Percentiles rank a stretch among this genome's conserved stretches.
These are phyloP conservation scores for Alcis repandata DNA, from an alignment of 2,888 invertebrate species.

Conservation along the genomic window DNA sequence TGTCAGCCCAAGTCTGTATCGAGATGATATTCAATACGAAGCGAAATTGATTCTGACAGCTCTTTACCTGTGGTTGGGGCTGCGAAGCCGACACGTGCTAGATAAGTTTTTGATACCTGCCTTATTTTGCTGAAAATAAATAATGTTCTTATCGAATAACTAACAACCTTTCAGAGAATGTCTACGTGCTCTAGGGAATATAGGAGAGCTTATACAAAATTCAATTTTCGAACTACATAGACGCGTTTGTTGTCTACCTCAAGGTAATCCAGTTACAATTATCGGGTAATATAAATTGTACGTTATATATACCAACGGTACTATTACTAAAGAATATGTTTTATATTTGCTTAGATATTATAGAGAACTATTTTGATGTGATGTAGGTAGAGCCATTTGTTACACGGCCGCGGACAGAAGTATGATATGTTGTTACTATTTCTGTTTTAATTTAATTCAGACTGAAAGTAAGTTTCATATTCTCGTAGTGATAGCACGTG, in stretches of 20 bases:
- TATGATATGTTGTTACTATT: slow-evolving; percentile 51
- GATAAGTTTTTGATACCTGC: slow-evolving; percentile 21
- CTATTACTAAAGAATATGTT: slow-evolving; percentile 7
- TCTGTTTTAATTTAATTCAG: slow-evolving; percentile 55
- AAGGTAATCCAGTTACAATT: neutral
- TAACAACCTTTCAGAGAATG: slow-evolving; percentile 2
- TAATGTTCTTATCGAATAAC: slow-evolving; percentile 11
- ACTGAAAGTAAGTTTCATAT: slow-evolving; percentile 53
- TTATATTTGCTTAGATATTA: slow-evolving; percentile 9
- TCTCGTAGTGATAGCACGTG: slow-evolving; percentile 56
- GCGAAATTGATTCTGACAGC: slow-evolving; percentile 41
- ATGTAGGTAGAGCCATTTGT: slow-evolving; percentile 39
- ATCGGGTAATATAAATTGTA: neutral
- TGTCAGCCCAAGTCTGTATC: slow-evolving; percentile 35
- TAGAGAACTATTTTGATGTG: slow-evolving; percentile 29
- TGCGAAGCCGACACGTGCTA: slow-evolving; percentile 24
- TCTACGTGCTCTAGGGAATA: slow-evolving; percentile 18
- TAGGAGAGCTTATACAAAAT: slow-evolving; percentile 8
- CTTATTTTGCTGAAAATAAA: slow-evolving; percentile 19
- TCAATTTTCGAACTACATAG: slow-evolving; percentile 13
- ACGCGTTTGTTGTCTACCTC: neutral
- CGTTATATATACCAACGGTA: neutral
- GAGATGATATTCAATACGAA: slow-evolving; percentile 36
- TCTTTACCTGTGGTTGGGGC: slow-evolving; percentile 27
- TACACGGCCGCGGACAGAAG: slow-evolving; percentile 39